Conservation (phyloP, 2,888 invertebrate species). For the Xestobium rufovillosum region DNA sequence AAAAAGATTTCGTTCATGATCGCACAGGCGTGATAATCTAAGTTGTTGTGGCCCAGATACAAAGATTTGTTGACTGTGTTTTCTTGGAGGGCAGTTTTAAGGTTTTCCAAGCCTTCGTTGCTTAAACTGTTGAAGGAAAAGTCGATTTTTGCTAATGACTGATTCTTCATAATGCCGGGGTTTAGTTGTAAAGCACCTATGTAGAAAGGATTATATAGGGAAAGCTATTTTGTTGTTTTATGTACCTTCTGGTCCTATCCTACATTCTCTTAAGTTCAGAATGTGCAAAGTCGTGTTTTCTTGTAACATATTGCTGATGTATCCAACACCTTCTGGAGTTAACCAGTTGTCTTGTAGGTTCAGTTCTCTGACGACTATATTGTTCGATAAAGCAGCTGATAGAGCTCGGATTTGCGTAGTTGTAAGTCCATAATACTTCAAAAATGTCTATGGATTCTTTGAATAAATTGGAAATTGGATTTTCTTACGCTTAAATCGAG, state of each 20-base stretch:
- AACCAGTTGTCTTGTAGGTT: conserved; percentile 43
- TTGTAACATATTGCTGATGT: conserved; percentile 38
- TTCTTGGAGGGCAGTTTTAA: conserved; percentile 36
- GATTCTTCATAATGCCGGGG: conserved; percentile 36
- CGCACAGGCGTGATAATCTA: conserved; percentile 41
- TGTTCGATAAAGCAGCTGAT: conserved; percentile 35
- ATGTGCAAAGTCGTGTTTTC: conserved; percentile 35
- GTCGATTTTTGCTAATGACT: conserved; percentile 37
- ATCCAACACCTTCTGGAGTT: conserved; percentile 34
- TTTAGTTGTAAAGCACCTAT: conserved; percentile 38
- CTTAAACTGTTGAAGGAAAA: conserved; percentile 44
- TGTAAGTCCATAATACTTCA: conserved; percentile 38
- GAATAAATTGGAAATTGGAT: background rate
- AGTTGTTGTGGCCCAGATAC: conserved; percentile 46
- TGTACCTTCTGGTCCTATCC: conserved; percentile 38
- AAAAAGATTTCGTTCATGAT: conserved; percentile 39
- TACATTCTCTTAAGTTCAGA: conserved; percentile 42
- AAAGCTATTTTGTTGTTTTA: too few species aligned
- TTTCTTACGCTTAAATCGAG: conserved; percentile 30
- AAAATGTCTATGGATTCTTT: background rate
- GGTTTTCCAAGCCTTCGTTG: conserved; percentile 38
- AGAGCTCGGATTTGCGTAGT: conserved; percentile 37
- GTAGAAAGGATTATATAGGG: conserved; percentile 13
- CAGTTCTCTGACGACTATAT: conserved; percentile 34
- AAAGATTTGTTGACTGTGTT: conserved; percentile 38